Conservation (phyloP, 2,888 invertebrate genomes). For the Mycalesis mineus region DNA sequence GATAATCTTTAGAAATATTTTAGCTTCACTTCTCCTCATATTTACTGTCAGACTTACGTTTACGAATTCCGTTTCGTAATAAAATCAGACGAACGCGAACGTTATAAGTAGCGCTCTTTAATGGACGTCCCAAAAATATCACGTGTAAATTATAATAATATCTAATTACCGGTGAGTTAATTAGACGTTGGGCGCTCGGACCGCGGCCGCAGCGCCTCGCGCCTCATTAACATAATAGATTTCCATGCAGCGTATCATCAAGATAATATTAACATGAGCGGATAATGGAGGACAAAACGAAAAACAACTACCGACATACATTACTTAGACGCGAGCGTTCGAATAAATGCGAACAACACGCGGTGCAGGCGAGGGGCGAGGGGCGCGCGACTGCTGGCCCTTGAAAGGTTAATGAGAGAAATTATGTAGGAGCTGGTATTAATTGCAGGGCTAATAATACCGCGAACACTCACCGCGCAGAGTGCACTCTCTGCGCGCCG, state of each 20-base stretch:
- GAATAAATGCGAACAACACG: background rate
- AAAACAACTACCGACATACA: constrained; percentile 2
- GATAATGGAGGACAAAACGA: constrained; percentile 1
- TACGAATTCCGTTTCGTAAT: no score
- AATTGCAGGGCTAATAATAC: no score
- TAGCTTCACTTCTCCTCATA: no score
- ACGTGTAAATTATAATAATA: background rate
- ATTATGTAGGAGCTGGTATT: no score
- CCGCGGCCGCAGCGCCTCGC: background rate
- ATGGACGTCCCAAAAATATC: no score
- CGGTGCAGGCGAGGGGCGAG: background rate
- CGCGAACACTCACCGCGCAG: no score
- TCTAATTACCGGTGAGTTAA: background rate
- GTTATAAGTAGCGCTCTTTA: no score
- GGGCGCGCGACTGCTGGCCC: constrained; percentile 1
- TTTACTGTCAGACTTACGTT: no score
- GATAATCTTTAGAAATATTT: background rate
- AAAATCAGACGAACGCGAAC: no score
- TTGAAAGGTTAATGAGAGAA: constrained; percentile 32
- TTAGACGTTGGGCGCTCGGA: no score
- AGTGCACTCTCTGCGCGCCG: no score
- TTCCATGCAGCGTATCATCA: constrained; percentile 6
- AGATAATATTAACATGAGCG: constrained; percentile 3
- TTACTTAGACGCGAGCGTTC: no score
- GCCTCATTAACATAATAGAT: constrained; percentile 18